Evolutionary conservation across 2,888 invertebrate species (phyloP).

Genomic region (Drosophila fulvimacula): DNA sequence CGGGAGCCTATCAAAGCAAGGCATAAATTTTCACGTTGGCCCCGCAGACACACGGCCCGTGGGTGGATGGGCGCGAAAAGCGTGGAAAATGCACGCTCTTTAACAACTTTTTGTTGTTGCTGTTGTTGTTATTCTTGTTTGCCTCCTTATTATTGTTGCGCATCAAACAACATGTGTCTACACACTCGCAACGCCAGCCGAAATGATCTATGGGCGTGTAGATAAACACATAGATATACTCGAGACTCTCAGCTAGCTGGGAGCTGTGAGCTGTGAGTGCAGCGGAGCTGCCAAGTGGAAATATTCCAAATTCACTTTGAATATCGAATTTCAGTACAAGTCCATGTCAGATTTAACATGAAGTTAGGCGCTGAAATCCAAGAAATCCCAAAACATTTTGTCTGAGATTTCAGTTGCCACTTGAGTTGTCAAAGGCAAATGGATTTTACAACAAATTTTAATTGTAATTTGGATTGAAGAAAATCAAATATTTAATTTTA

Average conservation of each 20-base stretch:
- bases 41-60: conserved; percentile 36
- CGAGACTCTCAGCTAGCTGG: not conserved
- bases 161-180: conserved; percentile 26
- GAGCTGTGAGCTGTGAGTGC: not conserved
- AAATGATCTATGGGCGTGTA: conserved; percentile 10
- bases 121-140: conserved; percentile 26
- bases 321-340: conserved; percentile 2
- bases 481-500: too few species aligned
- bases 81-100: conserved; percentile 46
- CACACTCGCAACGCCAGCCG: conserved; percentile 14
- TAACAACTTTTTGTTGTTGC: conserved; percentile 28
- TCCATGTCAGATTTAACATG: not conserved
- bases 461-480: too few species aligned
- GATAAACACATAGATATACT: conserved; percentile 2
- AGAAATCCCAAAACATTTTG: not conserved
- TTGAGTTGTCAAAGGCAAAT: not conserved
- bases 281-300: conserved; percentile 10
- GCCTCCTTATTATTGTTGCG: conserved; percentile 30
- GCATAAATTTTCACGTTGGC: conserved; percentile 62
- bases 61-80: conserved; percentile 53
- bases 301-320: conserved; percentile 11
- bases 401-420: not conserved
- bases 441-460: not conserved
- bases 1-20: conserved; percentile 63
- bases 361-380: not conserved